phyloP scores from a whole-genome alignment of 2,797 vertebrate species.

The Psittacula derbiana region DNA sequence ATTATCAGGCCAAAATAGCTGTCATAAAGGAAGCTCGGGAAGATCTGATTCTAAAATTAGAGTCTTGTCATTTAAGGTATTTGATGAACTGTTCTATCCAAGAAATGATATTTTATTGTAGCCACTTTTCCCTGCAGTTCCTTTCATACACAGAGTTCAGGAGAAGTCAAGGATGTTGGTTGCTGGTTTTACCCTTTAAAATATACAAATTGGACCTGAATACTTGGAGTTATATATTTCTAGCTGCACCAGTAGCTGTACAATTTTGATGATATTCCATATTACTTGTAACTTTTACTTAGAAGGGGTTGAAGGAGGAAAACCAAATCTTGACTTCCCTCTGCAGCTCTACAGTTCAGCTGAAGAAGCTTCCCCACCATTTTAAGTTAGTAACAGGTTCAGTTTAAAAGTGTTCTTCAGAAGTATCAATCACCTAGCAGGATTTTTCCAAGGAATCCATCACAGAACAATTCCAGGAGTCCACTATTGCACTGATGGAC shows the following conservation, averaged over 20 bases:
- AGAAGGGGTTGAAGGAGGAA: background rate
- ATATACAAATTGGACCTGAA: background rate
- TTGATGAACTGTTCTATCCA: background rate
- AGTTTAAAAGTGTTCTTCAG: background rate
- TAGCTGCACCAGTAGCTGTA: background rate
- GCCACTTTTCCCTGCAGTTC: background rate
- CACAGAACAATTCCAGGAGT: background rate
- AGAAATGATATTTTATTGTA: background rate
- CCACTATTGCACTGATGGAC: background rate
- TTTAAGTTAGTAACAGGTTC: background rate
- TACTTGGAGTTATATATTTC: background rate
- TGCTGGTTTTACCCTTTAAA: background rate
- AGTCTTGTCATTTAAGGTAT: background rate
- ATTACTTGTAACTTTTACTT: background rate
- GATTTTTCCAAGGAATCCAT: background rate
- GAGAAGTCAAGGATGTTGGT: background rate
- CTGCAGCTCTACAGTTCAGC: background rate
- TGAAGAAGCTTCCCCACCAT: background rate
- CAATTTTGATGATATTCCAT: background rate
- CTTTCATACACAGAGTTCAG: background rate
- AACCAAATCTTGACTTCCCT: background rate
- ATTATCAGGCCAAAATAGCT: constrained; percentile 49
- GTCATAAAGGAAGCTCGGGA: constrained; percentile 34
- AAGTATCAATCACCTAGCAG: background rate
- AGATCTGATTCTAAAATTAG: constrained; percentile 49